Conservation (phyloP, 2,113 vertebrate genomes). For the Perognathus longimembris region DNA sequence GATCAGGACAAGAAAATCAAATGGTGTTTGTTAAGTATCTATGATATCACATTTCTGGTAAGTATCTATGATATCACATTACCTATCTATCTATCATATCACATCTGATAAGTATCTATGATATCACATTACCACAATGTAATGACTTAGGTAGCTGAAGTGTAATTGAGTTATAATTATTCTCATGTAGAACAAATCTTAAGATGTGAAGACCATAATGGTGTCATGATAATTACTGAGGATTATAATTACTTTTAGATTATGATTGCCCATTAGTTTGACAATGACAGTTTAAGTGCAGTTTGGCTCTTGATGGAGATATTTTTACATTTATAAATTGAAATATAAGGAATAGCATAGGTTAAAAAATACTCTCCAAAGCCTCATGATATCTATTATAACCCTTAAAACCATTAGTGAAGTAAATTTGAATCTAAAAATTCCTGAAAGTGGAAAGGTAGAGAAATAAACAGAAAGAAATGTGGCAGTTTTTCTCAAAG, state of each 20-base stretch:
- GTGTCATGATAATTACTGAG: conserved; percentile 46
- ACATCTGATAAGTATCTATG: too few relatives aligned
- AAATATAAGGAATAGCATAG: conserved; percentile 11
- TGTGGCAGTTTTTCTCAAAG: neutral
- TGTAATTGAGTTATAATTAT: conserved; percentile 23
- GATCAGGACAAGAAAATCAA: conserved; percentile 40
- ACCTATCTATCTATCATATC: too few relatives aligned
- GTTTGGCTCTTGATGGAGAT: conserved; percentile 37
- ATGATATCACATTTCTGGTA: neutral
- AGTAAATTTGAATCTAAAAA: conserved; percentile 36
- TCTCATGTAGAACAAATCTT: conserved; percentile 55
- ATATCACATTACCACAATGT: neutral
- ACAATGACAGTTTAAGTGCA: conserved; percentile 57
- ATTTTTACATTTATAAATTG: conserved; percentile 58
- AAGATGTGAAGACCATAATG: conserved; percentile 1
- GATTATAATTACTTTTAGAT: conserved; percentile 67
- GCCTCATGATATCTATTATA: conserved; percentile 6
- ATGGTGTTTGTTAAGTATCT: neutral
- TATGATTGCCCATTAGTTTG: conserved; percentile 57
- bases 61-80: neutral
- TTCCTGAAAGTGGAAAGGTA: neutral
- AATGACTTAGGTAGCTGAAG: neutral
- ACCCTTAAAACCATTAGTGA: neutral
- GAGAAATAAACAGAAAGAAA: conserved; percentile 23
- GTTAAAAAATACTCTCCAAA: conserved; percentile 46